These are phyloP conservation scores for Cnemophilus loriae DNA, from an alignment of 2,113 vertebrate genomes.

Conservation along the genomic window DNA sequence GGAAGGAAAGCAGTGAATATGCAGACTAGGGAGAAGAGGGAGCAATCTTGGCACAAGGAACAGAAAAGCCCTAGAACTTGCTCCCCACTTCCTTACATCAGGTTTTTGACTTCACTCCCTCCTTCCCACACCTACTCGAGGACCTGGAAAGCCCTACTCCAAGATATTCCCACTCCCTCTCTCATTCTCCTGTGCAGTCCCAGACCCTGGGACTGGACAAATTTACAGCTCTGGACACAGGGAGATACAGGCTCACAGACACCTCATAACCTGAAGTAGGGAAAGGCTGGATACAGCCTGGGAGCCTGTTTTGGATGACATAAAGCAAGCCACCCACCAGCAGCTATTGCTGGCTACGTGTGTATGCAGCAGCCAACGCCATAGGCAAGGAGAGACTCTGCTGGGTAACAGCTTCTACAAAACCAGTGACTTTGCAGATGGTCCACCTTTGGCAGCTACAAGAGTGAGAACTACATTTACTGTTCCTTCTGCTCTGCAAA, in stretches of 20 bases:
- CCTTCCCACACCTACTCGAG: background rate
- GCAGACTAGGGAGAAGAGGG: background rate
- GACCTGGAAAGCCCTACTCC: background rate
- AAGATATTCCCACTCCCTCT: background rate
- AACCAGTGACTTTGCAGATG: background rate
- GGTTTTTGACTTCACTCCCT: background rate
- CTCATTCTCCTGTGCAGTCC: background rate
- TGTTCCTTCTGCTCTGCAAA: background rate
- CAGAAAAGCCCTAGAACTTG: background rate
- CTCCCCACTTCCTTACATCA: background rate
- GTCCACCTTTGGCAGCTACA: background rate
- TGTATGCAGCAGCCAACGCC: background rate
- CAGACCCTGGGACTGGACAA: background rate
- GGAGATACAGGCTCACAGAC: background rate
- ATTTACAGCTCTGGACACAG: background rate
- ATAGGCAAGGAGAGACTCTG: background rate
- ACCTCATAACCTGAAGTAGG: background rate
- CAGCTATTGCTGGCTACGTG: background rate
- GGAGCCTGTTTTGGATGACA: background rate
- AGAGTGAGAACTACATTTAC: background rate
- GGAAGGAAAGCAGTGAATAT: background rate
- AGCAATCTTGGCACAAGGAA: background rate
- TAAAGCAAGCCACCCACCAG: background rate
- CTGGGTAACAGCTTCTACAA: background rate
- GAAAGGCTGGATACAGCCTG: background rate